Conservation (phyloP, 2,888 invertebrate genomes). For the Hololepta plana region DNA sequence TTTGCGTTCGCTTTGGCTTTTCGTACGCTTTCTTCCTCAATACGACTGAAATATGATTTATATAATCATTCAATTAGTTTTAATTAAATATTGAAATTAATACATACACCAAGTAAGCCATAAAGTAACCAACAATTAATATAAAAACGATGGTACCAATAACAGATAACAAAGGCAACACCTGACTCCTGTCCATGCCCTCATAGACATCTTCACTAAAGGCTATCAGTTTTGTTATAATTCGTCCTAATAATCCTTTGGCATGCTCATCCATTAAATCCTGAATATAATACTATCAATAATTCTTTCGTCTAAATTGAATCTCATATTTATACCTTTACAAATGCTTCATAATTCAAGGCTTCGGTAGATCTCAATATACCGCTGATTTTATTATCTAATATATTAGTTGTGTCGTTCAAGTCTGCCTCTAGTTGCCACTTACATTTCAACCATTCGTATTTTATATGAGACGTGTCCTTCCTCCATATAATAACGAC, state of each 20-base stretch:
- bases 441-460: constrained; percentile 70
- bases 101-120: constrained; percentile 73
- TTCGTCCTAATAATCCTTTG: constrained; percentile 48
- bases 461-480: constrained; percentile 70
- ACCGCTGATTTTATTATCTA: constrained; percentile 53
- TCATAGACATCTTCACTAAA: constrained; percentile 53
- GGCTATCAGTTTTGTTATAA: constrained; percentile 43
- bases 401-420: constrained; percentile 52
- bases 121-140: constrained; percentile 62
- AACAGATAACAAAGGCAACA: constrained; percentile 61
- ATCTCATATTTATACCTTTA: constrained; percentile 35
- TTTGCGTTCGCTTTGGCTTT: constrained; percentile 26
- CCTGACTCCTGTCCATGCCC: constrained; percentile 56
- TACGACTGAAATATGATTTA: constrained; percentile 20
- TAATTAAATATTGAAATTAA: too few species aligned
- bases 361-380: constrained; percentile 56
- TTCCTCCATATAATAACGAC: constrained; percentile 83
- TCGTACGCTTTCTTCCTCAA: constrained; percentile 37
- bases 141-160: constrained; percentile 63
- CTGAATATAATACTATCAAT: too few species aligned
- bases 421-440: constrained; percentile 40
- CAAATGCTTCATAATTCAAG: constrained; percentile 58
- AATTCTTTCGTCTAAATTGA: too few species aligned
- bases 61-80: not conserved
- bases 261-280: constrained; percentile 67